A percentile compares a stretch with the other conserved stretches of the same genome.
phyloP scores from a whole-genome alignment of 2,797 vertebrate species.

The Takifugu ocellatus region DNA sequence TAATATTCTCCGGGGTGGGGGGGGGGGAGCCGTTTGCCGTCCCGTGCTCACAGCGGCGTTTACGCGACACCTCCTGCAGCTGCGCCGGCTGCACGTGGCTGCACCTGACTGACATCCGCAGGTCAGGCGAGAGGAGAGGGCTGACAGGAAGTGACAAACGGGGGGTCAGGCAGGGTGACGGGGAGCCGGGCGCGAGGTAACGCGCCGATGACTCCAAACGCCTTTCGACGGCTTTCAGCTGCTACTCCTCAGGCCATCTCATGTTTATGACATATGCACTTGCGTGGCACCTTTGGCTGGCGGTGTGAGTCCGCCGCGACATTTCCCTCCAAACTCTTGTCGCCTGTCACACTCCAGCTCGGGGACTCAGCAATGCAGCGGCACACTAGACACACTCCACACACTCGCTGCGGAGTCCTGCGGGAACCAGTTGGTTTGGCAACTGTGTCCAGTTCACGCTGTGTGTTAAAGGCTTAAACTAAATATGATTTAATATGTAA shows the following conservation, averaged over 20 bases:
- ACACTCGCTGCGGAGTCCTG: constrained; percentile 28
- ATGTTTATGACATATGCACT: constrained; percentile 70
- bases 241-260: constrained; percentile 65
- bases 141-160: constrained; percentile 61
- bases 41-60: constrained; percentile 33
- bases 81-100: constrained; percentile 41
- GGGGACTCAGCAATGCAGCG: constrained; percentile 58
- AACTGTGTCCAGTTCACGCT: constrained; percentile 22
- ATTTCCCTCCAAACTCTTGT: constrained; percentile 55
- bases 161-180: constrained; percentile 38
- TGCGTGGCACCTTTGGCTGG: constrained; percentile 60
- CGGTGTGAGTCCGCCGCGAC: constrained; percentile 51
- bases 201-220: constrained; percentile 55
- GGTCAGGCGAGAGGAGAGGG: constrained; percentile 54
- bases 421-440: constrained; percentile 12
- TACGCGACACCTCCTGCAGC: constrained; percentile 51
- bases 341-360: constrained; percentile 56
- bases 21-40: constrained; percentile 2
- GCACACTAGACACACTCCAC: constrained; percentile 38
- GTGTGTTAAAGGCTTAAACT: no score
- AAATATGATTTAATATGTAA: background rate
- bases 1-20: no score
- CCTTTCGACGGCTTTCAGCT: constrained; percentile 64
- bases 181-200: constrained; percentile 32
- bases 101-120: constrained; percentile 47